A percentile compares a stretch with the other conserved stretches of the same genome.
phyloP scores from a whole-genome alignment of 2,797 vertebrate species.

The Ambastaia sidthimunki region DNA sequence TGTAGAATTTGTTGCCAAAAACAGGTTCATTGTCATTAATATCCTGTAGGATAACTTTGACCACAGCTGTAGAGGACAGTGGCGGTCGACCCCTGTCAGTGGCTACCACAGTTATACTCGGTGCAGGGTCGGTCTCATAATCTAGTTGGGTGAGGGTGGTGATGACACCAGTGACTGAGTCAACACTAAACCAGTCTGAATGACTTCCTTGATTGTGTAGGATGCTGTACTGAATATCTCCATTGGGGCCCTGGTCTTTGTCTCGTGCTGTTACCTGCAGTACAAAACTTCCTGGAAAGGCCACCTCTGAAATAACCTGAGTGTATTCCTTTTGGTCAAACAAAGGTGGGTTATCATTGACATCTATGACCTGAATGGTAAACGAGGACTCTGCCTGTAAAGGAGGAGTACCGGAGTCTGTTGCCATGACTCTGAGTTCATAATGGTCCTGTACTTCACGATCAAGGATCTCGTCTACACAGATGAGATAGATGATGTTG shows the following conservation, averaged over 20 bases:
- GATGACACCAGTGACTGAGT: constrained; percentile 89
- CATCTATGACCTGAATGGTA: constrained; percentile 88
- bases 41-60: constrained; percentile 90
- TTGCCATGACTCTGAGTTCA: constrained; percentile 91
- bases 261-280: constrained; percentile 93
- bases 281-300: constrained; percentile 94
- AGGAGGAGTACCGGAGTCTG: constrained; percentile 91
- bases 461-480: constrained; percentile 93
- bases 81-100: constrained; percentile 87
- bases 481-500: constrained; percentile 96
- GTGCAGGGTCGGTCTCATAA: constrained; percentile 90
- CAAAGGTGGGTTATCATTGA: constrained; percentile 94
- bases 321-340: constrained; percentile 92
- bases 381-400: constrained; percentile 93
- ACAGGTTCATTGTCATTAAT: constrained; percentile 95
- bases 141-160: constrained; percentile 91
- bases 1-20: constrained; percentile 93
- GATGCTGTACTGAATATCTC: constrained; percentile 90
- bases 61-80: constrained; percentile 87
- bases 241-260: constrained; percentile 95
- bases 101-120: constrained; percentile 89
- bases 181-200: constrained; percentile 90
- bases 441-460: constrained; percentile 93
- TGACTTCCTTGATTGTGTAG: constrained; percentile 75
- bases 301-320: constrained; percentile 91